These are phyloP conservation scores for Caenorhabditis sp. DNA, from an alignment of 2,888 invertebrate species.

Conservation along the genomic window DNA sequence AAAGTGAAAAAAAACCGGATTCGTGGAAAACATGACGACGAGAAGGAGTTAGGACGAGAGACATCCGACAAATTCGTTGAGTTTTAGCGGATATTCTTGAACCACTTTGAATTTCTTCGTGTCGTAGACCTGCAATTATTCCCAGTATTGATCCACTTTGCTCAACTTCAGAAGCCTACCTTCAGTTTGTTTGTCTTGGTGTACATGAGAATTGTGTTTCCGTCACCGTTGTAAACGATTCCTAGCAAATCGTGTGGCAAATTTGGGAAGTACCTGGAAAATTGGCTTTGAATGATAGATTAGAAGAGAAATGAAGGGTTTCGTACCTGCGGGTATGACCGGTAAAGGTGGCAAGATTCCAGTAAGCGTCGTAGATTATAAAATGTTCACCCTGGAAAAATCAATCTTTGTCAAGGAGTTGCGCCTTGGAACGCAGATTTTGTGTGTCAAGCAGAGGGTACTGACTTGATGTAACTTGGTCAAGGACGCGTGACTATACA, in stretches of 20 bases:
- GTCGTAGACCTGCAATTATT: conserved; percentile 54
- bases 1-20: background rate
- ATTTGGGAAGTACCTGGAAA: conserved; percentile 50
- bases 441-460: no score
- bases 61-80: conserved; percentile 61
- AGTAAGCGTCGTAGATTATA: conserved; percentile 67
- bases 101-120: conserved; percentile 61
- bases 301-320: background rate
- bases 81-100: conserved; percentile 60
- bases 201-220: conserved; percentile 60
- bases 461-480: no score
- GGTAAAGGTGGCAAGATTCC: conserved; percentile 63
- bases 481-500: no score
- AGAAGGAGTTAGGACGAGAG: conserved; percentile 12
- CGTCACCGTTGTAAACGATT: conserved; percentile 55
- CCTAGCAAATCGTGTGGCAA: conserved; percentile 64
- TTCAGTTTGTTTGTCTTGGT: conserved; percentile 59
- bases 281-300: no score
- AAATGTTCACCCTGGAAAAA: conserved; percentile 55
- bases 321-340: conserved; percentile 45
- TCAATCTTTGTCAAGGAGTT: no score
- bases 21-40: background rate
- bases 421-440: no score
- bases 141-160: background rate
- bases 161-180: conserved; percentile 34